These are phyloP conservation scores for Tautogolabrus adspersus DNA, from an alignment of 2,113 vertebrate species.

Conservation along the genomic window DNA sequence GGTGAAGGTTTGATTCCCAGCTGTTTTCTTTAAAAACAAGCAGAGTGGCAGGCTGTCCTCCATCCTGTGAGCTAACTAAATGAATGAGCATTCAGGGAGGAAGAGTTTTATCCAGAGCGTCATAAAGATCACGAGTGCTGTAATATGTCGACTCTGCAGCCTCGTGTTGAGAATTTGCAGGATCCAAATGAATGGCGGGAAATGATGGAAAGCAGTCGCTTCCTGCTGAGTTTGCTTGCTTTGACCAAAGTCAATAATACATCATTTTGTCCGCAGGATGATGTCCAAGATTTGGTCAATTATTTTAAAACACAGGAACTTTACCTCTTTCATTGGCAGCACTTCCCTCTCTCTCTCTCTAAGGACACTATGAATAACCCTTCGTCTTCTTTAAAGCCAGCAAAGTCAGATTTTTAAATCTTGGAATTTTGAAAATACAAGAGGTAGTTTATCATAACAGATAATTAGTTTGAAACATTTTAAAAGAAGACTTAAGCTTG, in stretches of 20 bases:
- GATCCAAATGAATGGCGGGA: conserved; percentile 28
- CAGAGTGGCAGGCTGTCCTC: conserved; percentile 31
- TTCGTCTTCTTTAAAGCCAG: conserved; percentile 1
- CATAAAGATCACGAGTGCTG: conserved; percentile 42
- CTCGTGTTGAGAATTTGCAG: conserved; percentile 39
- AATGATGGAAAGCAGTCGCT: conserved; percentile 43
- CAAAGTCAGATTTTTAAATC: background rate
- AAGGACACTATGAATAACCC: conserved; percentile 1
- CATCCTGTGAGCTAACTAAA: conserved; percentile 33
- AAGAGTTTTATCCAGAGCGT: conserved; percentile 42
- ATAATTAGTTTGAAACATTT: background rate
- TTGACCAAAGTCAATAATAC: conserved; percentile 45
- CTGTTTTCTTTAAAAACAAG: conserved; percentile 70
- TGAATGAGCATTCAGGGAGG: conserved; percentile 37
- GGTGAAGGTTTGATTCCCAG: conserved; percentile 41
- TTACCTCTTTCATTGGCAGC: conserved; percentile 32
- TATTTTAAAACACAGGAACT: conserved; percentile 40
- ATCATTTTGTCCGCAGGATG: conserved; percentile 33
- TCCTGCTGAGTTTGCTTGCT: conserved; percentile 49
- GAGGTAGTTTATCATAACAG: background rate
- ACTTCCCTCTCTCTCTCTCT: background rate
- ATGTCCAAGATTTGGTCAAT: conserved; percentile 33
- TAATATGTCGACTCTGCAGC: conserved; percentile 33
- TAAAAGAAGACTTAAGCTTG: too few relatives aligned
- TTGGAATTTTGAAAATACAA: background rate